Conservation (phyloP, 1,140 invertebrate genomes). For the Trachymyrmex cornetzi region DNA sequence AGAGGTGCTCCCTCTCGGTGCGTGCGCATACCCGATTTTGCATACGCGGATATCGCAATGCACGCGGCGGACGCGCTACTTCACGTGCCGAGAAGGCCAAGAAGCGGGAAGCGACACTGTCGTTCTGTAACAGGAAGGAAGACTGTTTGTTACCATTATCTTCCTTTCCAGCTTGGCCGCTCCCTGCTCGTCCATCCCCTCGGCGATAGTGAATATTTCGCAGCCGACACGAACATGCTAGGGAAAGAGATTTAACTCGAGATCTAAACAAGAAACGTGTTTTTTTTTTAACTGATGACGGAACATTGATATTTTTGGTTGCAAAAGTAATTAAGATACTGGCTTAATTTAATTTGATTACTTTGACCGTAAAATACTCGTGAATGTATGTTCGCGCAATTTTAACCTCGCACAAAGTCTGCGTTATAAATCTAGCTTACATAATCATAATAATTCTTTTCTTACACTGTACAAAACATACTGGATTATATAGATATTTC, state of each 20-base stretch:
- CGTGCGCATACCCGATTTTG: slow-evolving; percentile 81
- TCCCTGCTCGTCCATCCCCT: slow-evolving; percentile 21
- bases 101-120: slow-evolving; percentile 42
- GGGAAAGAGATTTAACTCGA: slow-evolving; percentile 6
- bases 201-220: slow-evolving; percentile 37
- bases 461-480: neutral
- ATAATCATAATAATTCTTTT: neutral
- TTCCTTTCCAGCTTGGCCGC: slow-evolving; percentile 68
- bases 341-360: slow-evolving; percentile 19
- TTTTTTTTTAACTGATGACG: neutral
- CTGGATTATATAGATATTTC: slow-evolving; percentile 11
- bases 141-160: slow-evolving; percentile 83
- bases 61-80: slow-evolving; percentile 58
- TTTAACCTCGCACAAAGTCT: no score
- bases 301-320: neutral
- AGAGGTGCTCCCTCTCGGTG: slow-evolving; percentile 68
- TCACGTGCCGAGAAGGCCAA: slow-evolving; percentile 22
- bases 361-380: neutral
- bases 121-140: slow-evolving; percentile 82
- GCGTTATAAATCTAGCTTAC: neutral
- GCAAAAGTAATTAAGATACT: neutral
- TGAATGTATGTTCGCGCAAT: neutral
- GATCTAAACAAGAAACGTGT: neutral
- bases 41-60: slow-evolving; percentile 82
- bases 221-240: slow-evolving; percentile 20